A percentile compares a stretch with the other conserved stretches of the same genome.
These are phyloP conservation scores for Nasua narica DNA, from an alignment of 2,797 vertebrate genomes.

Conservation along the genomic window DNA sequence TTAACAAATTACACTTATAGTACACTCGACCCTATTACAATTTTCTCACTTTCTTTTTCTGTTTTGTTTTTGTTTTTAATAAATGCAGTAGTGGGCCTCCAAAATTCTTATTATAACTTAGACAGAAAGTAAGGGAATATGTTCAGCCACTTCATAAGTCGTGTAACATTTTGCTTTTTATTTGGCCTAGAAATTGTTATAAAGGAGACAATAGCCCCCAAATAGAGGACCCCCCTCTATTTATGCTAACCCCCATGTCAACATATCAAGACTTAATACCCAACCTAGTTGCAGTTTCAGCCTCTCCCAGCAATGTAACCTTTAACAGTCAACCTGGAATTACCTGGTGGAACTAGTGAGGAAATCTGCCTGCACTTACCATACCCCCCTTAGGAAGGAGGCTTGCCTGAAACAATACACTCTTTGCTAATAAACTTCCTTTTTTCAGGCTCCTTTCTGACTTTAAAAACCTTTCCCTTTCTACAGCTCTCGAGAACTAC, in stretches of 20 bases:
- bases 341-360: neutral
- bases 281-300: neutral
- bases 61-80: neutral
- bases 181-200: neutral
- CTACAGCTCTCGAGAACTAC: neutral
- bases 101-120: neutral
- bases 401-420: neutral
- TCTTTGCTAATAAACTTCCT: neutral
- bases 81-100: neutral
- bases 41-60: neutral
- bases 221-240: neutral
- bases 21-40: neutral
- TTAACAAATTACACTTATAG: conserved; percentile 25
- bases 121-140: neutral
- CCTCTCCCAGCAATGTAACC: neutral
- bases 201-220: neutral
- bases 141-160: neutral
- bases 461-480: neutral
- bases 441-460: neutral
- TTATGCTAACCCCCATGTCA: neutral
- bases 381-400: neutral
- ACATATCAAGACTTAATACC: neutral
- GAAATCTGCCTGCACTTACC: neutral
- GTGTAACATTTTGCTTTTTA: neutral
- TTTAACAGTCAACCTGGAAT: neutral